Evolutionary conservation across 2,113 vertebrate species (phyloP).

Genomic region (Callocephalon fimbriatum): DNA sequence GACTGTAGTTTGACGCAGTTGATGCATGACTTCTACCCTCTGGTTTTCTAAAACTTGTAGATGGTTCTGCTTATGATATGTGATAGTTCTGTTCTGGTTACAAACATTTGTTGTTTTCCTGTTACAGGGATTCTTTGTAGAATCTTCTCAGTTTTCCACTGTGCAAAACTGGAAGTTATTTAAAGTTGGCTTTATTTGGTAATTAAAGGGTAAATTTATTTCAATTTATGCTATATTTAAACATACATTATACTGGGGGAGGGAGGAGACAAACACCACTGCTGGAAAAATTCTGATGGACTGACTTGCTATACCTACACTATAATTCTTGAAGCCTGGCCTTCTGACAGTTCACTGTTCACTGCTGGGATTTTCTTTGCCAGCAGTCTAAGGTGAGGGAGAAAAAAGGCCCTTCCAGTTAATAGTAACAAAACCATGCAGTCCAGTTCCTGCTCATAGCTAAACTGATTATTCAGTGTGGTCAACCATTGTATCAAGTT

Average conservation of each 20-base stretch:
- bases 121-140: not conserved
- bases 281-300: not conserved
- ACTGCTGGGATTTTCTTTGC: not conserved
- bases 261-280: fast-evolving
- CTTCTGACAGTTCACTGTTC: not conserved
- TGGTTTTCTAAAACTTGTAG: not conserved
- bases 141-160: not conserved
- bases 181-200: not conserved
- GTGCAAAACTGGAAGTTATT: not conserved
- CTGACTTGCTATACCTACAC: not conserved
- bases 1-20: not conserved
- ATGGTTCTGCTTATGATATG: fast-evolving
- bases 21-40: not conserved
- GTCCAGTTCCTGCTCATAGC: not conserved
- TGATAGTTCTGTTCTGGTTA: not conserved
- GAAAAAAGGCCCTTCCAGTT: not conserved
- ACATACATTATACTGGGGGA: not conserved
- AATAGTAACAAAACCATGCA: not conserved
- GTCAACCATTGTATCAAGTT: not conserved
- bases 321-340: not conserved
- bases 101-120: not conserved
- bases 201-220: not conserved
- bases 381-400: not conserved
- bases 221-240: not conserved
- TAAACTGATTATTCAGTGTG: not conserved